phyloP scores from a whole-genome alignment of 1,140 invertebrate species.

The Pachyrhynchus sulphureomaculatus region DNA sequence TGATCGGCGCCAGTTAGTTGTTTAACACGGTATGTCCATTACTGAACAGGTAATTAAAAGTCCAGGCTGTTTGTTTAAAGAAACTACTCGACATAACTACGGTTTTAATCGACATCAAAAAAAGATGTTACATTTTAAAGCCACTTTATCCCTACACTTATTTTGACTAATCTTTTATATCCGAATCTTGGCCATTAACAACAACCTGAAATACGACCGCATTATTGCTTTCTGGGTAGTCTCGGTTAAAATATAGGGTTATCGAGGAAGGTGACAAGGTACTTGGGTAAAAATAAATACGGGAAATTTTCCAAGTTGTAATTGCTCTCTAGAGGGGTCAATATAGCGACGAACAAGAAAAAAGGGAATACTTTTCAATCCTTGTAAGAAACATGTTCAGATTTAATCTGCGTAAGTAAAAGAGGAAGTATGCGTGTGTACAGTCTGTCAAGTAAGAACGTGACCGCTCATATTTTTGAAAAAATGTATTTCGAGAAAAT shows the following conservation, averaged over 20 bases:
- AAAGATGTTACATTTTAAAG: slow-evolving; percentile 36
- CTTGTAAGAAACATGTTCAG: too few relatives aligned
- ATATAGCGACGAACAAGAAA: too few relatives aligned
- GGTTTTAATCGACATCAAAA: slow-evolving; percentile 49
- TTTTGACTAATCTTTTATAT: slow-evolving; percentile 36
- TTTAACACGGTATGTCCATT: slow-evolving; percentile 52
- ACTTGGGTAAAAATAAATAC: too few relatives aligned
- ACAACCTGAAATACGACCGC: slow-evolving; percentile 7
- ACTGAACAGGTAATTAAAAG: slow-evolving; percentile 51
- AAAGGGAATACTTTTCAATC: too few relatives aligned
- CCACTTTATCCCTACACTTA: slow-evolving; percentile 33
- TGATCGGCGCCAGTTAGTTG: slow-evolving; percentile 46
- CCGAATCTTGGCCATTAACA: slow-evolving; percentile 20
- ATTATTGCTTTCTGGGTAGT: slow-evolving; percentile 8
- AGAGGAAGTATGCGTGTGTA: too few relatives aligned
- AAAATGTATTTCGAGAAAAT: too few relatives aligned
- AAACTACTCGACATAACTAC: slow-evolving; percentile 47
- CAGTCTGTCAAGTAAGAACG: too few relatives aligned
- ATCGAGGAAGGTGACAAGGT: too few relatives aligned
- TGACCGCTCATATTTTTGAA: too few relatives aligned
- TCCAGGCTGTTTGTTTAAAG: slow-evolving; percentile 47
- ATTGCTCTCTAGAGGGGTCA: too few relatives aligned
- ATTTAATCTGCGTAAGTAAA: too few relatives aligned
- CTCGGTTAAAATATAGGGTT: background rate
- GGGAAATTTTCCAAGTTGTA: too few relatives aligned